Evolutionary conservation across 2,888 invertebrate species (phyloP).

Genomic region (Lepidonotus clava): DNA sequence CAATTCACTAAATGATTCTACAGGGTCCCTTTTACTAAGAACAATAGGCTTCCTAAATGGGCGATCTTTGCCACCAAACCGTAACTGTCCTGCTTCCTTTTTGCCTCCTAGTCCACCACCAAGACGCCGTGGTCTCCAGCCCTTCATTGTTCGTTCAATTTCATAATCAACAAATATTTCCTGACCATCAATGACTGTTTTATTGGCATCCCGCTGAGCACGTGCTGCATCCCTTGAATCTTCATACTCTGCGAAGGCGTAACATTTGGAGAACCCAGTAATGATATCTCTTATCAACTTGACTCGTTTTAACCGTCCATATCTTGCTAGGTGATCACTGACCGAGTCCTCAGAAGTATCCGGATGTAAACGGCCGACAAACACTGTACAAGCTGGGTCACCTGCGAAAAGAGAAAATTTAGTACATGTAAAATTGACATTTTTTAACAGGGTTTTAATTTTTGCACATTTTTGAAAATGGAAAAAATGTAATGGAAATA

Average conservation of each 20-base stretch:
- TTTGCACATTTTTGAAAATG: too few species aligned
- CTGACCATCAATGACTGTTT: constrained; percentile 85
- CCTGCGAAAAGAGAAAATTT: not conserved
- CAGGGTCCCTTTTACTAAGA: not conserved
- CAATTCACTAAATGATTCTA: not conserved
- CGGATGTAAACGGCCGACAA: constrained; percentile 87
- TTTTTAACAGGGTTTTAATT: too few species aligned
- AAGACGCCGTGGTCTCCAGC: constrained; percentile 91
- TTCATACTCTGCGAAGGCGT: constrained; percentile 92
- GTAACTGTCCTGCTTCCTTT: constrained; percentile 91
- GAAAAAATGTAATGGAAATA: too few species aligned
- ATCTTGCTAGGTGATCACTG: constrained; percentile 82
- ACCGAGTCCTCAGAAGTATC: constrained; percentile 85
- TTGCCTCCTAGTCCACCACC: constrained; percentile 94
- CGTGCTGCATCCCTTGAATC: constrained; percentile 84
- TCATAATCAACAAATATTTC: constrained; percentile 90
- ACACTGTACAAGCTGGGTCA: constrained; percentile 87
- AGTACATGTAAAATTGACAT: too few species aligned
- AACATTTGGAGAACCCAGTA: constrained; percentile 90
- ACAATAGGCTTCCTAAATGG: constrained; percentile 84
- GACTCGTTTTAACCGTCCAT: constrained; percentile 85
- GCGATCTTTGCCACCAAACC: constrained; percentile 91
- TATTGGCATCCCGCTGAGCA: constrained; percentile 85
- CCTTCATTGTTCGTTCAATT: constrained; percentile 85
- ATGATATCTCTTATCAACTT: constrained; percentile 89